Evolutionary conservation across 2,888 invertebrate species (phyloP).

Genomic region (Euclidia mi): DNA sequence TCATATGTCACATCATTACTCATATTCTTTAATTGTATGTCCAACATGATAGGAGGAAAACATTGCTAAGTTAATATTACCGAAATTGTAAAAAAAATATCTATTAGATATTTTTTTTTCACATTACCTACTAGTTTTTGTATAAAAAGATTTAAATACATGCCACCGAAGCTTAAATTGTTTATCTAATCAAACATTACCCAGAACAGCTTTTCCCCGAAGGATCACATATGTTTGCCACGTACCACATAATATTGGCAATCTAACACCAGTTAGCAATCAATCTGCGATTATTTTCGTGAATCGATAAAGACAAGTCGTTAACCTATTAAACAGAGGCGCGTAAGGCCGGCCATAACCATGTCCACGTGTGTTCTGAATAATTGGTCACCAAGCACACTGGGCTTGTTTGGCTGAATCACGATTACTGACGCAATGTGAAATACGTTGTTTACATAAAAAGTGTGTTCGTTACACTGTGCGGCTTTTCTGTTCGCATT

Average conservation of each 20-base stretch:
- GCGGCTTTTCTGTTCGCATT: conserved; percentile 21
- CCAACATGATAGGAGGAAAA: no score
- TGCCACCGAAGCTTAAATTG: no score
- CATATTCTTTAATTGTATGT: no score
- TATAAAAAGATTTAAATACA: no score
- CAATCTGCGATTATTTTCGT: conserved; percentile 64
- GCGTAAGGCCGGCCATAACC: conserved; percentile 79
- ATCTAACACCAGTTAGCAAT: conserved; percentile 39
- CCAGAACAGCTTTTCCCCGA: neutral
- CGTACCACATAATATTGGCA: conserved; percentile 12
- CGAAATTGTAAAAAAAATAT: no score
- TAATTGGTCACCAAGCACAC: conserved; percentile 75
- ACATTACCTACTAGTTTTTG: no score
- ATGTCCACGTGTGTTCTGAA: conserved; percentile 86
- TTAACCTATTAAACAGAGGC: conserved; percentile 85
- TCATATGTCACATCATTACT: no score
- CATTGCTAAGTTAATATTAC: no score
- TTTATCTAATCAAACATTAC: no score
- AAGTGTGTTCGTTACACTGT: conserved; percentile 25
- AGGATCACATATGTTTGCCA: conserved; percentile 2
- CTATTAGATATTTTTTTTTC: no score
- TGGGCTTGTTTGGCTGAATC: conserved; percentile 74
- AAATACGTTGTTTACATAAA: conserved; percentile 53
- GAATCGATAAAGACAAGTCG: conserved; percentile 80
- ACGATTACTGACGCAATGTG: conserved; percentile 75